Evolutionary conservation across 2,113 vertebrate species (phyloP).

Genomic region (Mionectes macconnelli): DNA sequence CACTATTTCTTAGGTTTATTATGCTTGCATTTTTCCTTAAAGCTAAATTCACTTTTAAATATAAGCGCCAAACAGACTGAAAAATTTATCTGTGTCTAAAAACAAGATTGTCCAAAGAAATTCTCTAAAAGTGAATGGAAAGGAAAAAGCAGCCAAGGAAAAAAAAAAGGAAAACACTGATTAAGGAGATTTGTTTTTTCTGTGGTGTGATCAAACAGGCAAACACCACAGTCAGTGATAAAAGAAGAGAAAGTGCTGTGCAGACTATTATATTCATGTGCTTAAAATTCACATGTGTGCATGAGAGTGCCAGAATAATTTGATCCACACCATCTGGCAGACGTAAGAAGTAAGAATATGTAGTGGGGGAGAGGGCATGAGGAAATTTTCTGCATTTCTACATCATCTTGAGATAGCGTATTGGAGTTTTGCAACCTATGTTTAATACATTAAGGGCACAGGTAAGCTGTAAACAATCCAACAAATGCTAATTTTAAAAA

Average conservation of each 20-base stretch:
- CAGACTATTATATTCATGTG: constrained; percentile 52
- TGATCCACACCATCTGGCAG: constrained; percentile 70
- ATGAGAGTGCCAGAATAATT: constrained; percentile 65
- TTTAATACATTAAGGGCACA: background rate
- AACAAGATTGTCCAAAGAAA: constrained; percentile 1
- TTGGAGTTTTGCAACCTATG: constrained; percentile 24
- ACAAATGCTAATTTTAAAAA: constrained; percentile 23
- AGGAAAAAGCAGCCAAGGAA: background rate
- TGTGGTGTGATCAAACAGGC: constrained; percentile 27
- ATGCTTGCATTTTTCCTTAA: background rate
- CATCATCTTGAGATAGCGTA: constrained; percentile 24
- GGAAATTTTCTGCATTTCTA: constrained; percentile 27
- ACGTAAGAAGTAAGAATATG: constrained; percentile 26
- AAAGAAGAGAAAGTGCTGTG: constrained; percentile 8
- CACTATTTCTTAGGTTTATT: background rate
- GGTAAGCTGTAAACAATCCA: constrained; percentile 38
- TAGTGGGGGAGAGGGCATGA: background rate
- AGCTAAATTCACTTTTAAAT: constrained; percentile 14
- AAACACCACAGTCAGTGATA: background rate
- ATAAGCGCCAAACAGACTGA: background rate
- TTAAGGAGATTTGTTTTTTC: constrained; percentile 1
- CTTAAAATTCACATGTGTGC: constrained; percentile 65
- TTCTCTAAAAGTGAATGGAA: background rate
- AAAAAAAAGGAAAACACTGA: background rate
- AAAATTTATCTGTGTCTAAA: background rate